Percentiles rank a stretch among this genome's conserved stretches.
phyloP scores from a whole-genome alignment of 2,113 vertebrate species.

The Isichthys henryi region DNA sequence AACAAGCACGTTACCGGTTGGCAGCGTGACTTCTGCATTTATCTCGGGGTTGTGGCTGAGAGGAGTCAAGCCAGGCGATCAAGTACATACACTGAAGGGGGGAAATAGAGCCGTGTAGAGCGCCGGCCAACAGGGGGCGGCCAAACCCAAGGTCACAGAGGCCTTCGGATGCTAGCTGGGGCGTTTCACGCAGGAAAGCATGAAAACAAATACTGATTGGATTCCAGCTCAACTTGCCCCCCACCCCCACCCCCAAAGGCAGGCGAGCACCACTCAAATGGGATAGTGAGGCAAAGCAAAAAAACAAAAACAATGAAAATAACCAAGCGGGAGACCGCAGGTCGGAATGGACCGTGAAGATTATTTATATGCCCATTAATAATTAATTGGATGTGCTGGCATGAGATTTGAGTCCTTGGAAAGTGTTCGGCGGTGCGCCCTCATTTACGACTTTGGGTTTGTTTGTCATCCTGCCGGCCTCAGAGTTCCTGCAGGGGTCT shows the following conservation, averaged over 20 bases:
- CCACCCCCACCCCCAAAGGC: constrained; percentile 11
- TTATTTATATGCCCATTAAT: constrained; percentile 50
- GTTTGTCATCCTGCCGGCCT: background rate
- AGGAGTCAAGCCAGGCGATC: background rate
- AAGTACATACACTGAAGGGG: background rate
- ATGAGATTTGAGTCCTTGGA: constrained; percentile 37
- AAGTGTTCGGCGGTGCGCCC: background rate
- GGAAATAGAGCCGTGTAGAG: background rate
- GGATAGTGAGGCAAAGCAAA: constrained; percentile 24
- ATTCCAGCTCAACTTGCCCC: constrained; percentile 20
- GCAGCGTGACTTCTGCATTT: background rate
- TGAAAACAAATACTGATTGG: constrained; percentile 37
- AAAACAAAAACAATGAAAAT: constrained; percentile 33
- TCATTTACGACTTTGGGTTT: constrained; percentile 13
- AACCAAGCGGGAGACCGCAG: constrained; percentile 41
- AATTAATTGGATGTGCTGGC: constrained; percentile 44
- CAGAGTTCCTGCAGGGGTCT: constrained; percentile 7
- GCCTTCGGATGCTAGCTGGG: constrained; percentile 14
- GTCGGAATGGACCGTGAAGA: constrained; percentile 24
- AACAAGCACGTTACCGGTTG: background rate
- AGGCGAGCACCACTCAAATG: constrained; percentile 24
- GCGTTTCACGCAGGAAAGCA: constrained; percentile 3
- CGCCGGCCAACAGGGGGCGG: background rate
- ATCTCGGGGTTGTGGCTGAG: background rate
- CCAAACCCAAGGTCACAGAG: constrained; percentile 34